phyloP scores from a whole-genome alignment of 1,140 invertebrate species.

The Diorhabda elongata region DNA sequence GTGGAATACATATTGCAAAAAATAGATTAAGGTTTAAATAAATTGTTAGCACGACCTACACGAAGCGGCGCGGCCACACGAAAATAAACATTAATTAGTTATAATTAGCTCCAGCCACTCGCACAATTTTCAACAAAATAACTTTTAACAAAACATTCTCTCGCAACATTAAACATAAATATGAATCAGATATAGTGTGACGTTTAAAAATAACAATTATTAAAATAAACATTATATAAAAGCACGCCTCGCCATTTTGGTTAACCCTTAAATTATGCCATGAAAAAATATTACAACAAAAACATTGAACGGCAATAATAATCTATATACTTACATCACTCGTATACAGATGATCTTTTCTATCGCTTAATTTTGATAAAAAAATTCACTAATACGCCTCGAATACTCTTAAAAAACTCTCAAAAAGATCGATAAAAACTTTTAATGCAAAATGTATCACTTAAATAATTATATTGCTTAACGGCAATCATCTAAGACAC shows the following conservation, averaged over 20 bases:
- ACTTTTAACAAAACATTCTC: slow-evolving; percentile 11
- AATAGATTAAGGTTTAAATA: slow-evolving; percentile 13
- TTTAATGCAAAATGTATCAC: slow-evolving; percentile 47
- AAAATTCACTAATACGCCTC: slow-evolving; percentile 18
- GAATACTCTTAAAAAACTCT: slow-evolving; percentile 33
- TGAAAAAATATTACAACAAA: slow-evolving; percentile 41
- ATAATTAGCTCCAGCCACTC: slow-evolving; percentile 20
- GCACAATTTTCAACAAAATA: slow-evolving; percentile 15
- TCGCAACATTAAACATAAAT: slow-evolving; percentile 4
- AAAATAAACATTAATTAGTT: slow-evolving; percentile 26
- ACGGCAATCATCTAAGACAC: slow-evolving; percentile 37
- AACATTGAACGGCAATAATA: slow-evolving; percentile 33
- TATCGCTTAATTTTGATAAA: background rate
- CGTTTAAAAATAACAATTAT: slow-evolving; percentile 25
- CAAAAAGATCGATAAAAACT: slow-evolving; percentile 46
- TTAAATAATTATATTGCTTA: slow-evolving; percentile 49
- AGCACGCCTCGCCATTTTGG: slow-evolving; percentile 43
- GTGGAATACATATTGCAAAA: slow-evolving; percentile 12
- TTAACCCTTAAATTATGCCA: slow-evolving; percentile 42
- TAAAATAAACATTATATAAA: slow-evolving; percentile 40
- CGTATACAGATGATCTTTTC: too few relatives aligned
- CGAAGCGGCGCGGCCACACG: slow-evolving; percentile 16
- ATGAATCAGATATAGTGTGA: slow-evolving; percentile 3
- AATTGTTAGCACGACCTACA: slow-evolving; percentile 15
- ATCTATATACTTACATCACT: background rate